A percentile compares a stretch with the other conserved stretches of the same genome.
phyloP scores from a whole-genome alignment of 2,888 invertebrate genomes.

The Ichneumon xanthorius region DNA sequence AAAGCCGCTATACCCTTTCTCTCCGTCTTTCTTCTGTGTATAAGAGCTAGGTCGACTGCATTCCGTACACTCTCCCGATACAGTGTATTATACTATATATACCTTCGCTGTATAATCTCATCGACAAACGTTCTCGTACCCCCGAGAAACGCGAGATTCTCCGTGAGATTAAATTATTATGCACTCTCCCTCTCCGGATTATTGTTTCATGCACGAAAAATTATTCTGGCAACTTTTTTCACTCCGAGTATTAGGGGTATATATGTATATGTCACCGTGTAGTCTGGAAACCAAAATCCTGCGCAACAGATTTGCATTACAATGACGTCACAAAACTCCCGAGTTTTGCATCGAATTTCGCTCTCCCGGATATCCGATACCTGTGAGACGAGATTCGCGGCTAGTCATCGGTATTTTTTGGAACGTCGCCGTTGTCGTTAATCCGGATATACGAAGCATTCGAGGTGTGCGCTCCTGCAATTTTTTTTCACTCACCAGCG shows the following conservation, averaged over 20 bases:
- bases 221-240: background rate
- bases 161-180: background rate
- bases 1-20: slow-evolving; percentile 49
- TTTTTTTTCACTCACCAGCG: slow-evolving; percentile 40
- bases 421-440: background rate
- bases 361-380: slow-evolving; percentile 50
- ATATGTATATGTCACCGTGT: background rate
- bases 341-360: slow-evolving; percentile 57
- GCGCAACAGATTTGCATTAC: slow-evolving; percentile 18
- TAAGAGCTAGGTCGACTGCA: slow-evolving; percentile 63
- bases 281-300: background rate
- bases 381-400: slow-evolving; percentile 55
- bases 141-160: background rate
- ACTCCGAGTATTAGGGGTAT: background rate
- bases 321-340: slow-evolving; percentile 37
- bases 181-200: background rate
- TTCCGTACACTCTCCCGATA: slow-evolving; percentile 61
- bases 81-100: slow-evolving; percentile 19
- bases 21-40: slow-evolving; percentile 52
- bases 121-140: background rate
- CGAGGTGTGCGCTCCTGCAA: background rate
- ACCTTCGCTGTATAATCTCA: background rate
- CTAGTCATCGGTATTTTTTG: background rate
- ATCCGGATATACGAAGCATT: background rate
- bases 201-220: background rate